These are phyloP conservation scores for Apis florea DNA, from an alignment of 1,140 invertebrate species.

Conservation along the genomic window DNA sequence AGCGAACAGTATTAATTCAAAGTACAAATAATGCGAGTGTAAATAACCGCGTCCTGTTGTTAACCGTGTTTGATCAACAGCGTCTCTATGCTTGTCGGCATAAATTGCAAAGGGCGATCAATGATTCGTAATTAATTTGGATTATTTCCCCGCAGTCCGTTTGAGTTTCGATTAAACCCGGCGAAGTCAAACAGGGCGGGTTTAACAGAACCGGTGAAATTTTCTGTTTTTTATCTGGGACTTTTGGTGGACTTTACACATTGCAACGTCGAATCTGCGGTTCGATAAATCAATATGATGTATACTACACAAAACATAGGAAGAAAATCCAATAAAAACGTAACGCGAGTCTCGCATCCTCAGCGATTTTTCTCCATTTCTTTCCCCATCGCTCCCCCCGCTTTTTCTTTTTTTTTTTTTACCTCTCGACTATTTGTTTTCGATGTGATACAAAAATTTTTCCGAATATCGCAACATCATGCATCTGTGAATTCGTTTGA, in stretches of 20 bases:
- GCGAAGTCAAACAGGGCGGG: not conserved
- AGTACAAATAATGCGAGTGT: not conserved
- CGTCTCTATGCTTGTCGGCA: constrained; percentile 7
- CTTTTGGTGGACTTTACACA: constrained; percentile 6
- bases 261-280: not conserved
- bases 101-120: constrained; percentile 19
- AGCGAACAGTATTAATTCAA: not conserved
- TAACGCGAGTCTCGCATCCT: not conserved
- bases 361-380: not conserved
- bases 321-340: not conserved
- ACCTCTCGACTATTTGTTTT: not conserved
- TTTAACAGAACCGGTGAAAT: not conserved
- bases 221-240: constrained; percentile 9
- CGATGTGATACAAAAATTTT: not conserved
- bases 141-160: constrained; percentile 10
- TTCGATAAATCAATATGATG: constrained; percentile 26
- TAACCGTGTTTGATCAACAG: not conserved
- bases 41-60: constrained; percentile 19
- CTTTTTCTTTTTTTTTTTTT: not conserved
- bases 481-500: not conserved
- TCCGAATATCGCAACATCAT: not conserved
- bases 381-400: not conserved
- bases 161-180: constrained; percentile 16
- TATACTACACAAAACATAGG: not conserved
- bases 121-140: constrained; percentile 35